A percentile compares a stretch with the other conserved stretches of the same genome.
Evolutionary conservation across 2,888 invertebrate species (phyloP).

Genomic region (Agrypnus murinus): DNA sequence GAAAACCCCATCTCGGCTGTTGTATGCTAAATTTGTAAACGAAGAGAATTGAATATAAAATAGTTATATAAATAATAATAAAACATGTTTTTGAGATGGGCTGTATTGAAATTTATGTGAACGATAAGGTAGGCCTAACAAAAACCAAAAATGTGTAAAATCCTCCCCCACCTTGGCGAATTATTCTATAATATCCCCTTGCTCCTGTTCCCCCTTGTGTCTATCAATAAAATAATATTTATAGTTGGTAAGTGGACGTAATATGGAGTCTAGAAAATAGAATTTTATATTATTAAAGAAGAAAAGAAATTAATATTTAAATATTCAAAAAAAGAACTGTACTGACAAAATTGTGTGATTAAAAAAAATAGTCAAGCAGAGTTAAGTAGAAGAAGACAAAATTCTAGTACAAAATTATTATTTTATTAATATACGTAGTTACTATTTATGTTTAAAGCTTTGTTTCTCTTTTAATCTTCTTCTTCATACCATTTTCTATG

Average conservation of each 20-base stretch:
- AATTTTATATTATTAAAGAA: constrained; percentile 29
- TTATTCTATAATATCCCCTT: not conserved
- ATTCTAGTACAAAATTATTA: constrained; percentile 5
- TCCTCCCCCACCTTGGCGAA: not conserved
- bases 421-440: not conserved
- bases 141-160: constrained; percentile 4
- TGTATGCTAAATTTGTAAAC: constrained; percentile 76
- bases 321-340: constrained; percentile 15
- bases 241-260: constrained; percentile 34
- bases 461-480: not conserved
- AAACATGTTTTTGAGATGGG: constrained; percentile 47
- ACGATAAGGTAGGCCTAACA: constrained; percentile 32
- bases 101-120: constrained; percentile 63
- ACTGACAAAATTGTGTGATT: constrained; percentile 27
- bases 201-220: constrained; percentile 9
- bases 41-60: constrained; percentile 30
- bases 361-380: constrained; percentile 15
- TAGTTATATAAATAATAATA: too few species aligned
- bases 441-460: not conserved
- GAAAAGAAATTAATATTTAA: not conserved
- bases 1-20: constrained; percentile 87
- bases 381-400: constrained; percentile 16
- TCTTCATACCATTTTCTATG: constrained; percentile 8
- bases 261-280: constrained; percentile 18
- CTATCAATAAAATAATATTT: constrained; percentile 26